Base-by-base conservation (phyloP, 53 echinoderm and acorn worm species). In the Crossaster papposus region DNA sequence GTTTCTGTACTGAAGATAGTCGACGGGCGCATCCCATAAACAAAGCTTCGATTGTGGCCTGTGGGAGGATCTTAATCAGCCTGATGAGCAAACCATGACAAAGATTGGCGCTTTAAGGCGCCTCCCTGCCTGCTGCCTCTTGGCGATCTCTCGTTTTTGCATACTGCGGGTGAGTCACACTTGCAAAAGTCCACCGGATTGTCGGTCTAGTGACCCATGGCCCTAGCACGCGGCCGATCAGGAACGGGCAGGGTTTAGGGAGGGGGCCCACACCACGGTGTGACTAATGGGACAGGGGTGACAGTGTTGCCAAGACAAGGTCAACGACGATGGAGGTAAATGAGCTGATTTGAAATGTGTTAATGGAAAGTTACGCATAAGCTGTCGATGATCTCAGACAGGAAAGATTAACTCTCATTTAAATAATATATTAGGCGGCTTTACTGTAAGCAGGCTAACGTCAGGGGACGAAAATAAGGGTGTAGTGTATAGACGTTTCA, bases 161-260 rank as follows among this genome's bases (percentile, higher is more conserved):
- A 32, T 26, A 51, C 51, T 29, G 50, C 28, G 73, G 32, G 54
- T 85, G 85, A 85, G 72, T 85, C 85, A 85, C 85, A 85, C 53
- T 34, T 20, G 31, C 5, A 64, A 9, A 64, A 7, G 68, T 83
- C 85, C 85, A 73, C 73, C 85, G 85, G 85, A 85, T 84, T 44
- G 84, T 29, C 54, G 72, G 85, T 85, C 85, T 85, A 58, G 72
- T 85, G 85, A 85, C 85, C 84, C n/a, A 53, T 85, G 85, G 72
- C 85, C 83, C 44, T 32, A 23, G 77, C 35, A 64, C 62, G 6
- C 44, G 44, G 9, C n/a, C 0, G 36, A 62, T 64, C 74, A 0
- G 28, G 12, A 36, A 23, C 28, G 4, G 82, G 44, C 65, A 32
- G 82, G 65, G 82, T 65, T 65, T 65, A n/a, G 82, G 82, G 82